Evolutionary conservation across 2,113 vertebrate species (phyloP).

Genomic region (Heteronetta atricapilla): DNA sequence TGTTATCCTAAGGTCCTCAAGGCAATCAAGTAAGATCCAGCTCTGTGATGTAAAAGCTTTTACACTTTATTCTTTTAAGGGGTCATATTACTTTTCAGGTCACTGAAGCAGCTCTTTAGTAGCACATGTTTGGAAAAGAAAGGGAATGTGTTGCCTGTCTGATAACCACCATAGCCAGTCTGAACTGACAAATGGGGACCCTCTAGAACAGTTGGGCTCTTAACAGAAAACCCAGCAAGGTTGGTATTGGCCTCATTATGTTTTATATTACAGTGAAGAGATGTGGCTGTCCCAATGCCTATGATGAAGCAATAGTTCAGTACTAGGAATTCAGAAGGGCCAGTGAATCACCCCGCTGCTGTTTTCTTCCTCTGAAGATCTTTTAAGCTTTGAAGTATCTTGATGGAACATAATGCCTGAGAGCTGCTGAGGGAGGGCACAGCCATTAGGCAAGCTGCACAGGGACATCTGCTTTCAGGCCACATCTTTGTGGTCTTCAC

Average conservation of each 20-base stretch:
- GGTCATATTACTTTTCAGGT: not conserved
- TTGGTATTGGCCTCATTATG: not conserved
- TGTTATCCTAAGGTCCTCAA: not conserved
- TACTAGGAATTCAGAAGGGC: not conserved
- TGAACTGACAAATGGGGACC: not conserved
- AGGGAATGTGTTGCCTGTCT: not conserved
- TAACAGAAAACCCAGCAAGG: not conserved
- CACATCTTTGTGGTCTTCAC: not conserved
- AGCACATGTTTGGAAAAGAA: not conserved
- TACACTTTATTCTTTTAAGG: not conserved
- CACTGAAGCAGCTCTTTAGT: not conserved
- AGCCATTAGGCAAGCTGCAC: not conserved
- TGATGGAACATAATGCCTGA: not conserved
- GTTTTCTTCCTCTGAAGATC: not conserved
- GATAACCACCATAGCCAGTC: not conserved
- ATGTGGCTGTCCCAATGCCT: not conserved
- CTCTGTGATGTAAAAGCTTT: not conserved
- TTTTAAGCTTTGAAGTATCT: not conserved
- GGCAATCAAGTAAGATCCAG: not conserved
- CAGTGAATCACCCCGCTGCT: not conserved
- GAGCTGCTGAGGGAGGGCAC: not conserved
- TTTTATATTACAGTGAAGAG: not conserved
- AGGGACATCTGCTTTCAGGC: not conserved
- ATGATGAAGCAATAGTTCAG: not conserved
- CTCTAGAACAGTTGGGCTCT: not conserved